phyloP scores from a whole-genome alignment of 1,140 invertebrate species.

The Babylonia areolata region DNA sequence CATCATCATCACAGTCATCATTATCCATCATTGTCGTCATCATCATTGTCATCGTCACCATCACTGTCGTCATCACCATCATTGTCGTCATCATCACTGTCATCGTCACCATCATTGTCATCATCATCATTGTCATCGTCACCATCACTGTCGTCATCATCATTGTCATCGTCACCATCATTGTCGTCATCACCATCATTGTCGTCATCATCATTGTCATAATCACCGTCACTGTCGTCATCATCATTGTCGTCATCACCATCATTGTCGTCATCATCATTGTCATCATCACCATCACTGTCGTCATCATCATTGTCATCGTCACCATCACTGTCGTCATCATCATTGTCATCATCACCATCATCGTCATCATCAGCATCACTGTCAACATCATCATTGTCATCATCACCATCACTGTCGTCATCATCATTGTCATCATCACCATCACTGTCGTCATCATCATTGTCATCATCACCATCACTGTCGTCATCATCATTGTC shows the following conservation, averaged over 20 bases:
- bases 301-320: not conserved
- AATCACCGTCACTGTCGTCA: no score
- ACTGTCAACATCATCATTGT: not conserved
- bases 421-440: not conserved
- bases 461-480: not conserved
- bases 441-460: not conserved
- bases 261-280: not conserved
- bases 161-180: not conserved
- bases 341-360: no score
- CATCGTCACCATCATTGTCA: not conserved
- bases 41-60: not conserved
- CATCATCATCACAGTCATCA: constrained; percentile 8
- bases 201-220: not conserved
- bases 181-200: not conserved
- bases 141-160: constrained; percentile 9
- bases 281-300: not conserved
- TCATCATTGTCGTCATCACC: not conserved
- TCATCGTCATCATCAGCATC: not conserved
- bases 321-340: not conserved
- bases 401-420: not conserved
- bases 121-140: not conserved
- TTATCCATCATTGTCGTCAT: not conserved
- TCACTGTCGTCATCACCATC: constrained; percentile 6
- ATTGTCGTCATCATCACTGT: not conserved
- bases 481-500: not conserved